Evolutionary conservation across 1,140 invertebrate genomes (phyloP).

Genomic region (Pseudomyrmex cubaensis): DNA sequence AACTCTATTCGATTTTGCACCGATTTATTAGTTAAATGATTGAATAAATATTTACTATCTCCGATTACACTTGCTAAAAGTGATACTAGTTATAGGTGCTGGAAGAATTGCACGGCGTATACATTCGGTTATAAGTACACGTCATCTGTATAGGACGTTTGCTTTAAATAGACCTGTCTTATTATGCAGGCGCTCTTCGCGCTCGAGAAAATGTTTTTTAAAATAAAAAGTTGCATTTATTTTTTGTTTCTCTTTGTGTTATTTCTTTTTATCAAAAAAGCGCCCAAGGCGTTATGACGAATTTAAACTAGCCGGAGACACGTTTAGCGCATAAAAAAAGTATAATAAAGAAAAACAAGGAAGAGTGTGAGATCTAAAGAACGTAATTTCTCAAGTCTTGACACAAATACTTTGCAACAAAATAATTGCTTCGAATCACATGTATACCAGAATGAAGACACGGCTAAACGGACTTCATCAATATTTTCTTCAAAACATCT

Average conservation of each 20-base stretch:
- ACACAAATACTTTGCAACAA: constrained; percentile 22
- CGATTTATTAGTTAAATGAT: background rate
- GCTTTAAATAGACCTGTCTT: constrained; percentile 23
- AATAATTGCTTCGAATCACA: constrained; percentile 10
- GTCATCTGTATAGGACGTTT: background rate
- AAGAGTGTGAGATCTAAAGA: constrained; percentile 37
- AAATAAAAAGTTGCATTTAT: background rate
- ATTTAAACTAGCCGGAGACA: background rate
- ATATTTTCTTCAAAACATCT: too few relatives aligned
- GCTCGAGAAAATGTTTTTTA: background rate
- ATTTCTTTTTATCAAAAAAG: background rate
- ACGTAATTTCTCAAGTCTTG: constrained; percentile 28
- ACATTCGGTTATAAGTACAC: background rate
- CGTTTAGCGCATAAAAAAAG: constrained; percentile 4
- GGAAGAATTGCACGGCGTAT: background rate
- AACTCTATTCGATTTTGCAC: background rate
- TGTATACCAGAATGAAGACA: constrained; percentile 1
- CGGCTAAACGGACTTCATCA: too few relatives aligned
- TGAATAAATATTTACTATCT: background rate
- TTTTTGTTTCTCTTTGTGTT: constrained; percentile 14
- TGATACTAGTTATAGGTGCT: background rate
- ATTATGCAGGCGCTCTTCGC: background rate
- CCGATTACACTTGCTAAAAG: background rate
- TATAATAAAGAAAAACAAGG: too few relatives aligned
- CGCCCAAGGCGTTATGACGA: background rate